Evolutionary conservation across 2,113 vertebrate species (phyloP).

Genomic region (Melospiza georgiana): DNA sequence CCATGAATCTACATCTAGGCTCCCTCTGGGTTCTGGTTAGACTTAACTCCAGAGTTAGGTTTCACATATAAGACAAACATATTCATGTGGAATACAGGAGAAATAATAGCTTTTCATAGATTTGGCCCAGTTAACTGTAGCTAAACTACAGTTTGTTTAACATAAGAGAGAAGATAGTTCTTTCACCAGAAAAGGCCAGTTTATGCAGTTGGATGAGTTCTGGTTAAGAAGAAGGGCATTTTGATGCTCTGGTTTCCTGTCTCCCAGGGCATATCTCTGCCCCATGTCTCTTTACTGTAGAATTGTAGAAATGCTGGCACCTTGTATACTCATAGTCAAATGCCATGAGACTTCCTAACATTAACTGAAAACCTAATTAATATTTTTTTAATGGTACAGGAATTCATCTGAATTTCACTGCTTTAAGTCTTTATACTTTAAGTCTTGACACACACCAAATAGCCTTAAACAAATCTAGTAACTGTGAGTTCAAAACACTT

Average conservation of each 20-base stretch:
- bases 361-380: neutral
- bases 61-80: neutral
- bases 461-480: neutral
- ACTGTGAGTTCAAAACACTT: neutral
- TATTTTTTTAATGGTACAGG: neutral
- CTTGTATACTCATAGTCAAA: neutral
- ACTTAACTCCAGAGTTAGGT: neutral
- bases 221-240: neutral
- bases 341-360: neutral
- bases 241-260: neutral
- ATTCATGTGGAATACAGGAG: neutral
- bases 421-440: neutral
- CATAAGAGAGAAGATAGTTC: neutral
- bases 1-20: neutral
- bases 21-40: neutral
- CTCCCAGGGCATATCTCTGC: neutral
- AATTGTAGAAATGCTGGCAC: neutral
- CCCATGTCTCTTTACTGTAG: neutral
- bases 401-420: neutral
- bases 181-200: neutral
- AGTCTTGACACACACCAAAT: neutral
- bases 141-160: neutral
- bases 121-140: neutral
- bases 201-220: neutral
- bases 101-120: neutral